phyloP scores from a whole-genome alignment of 2,113 vertebrate genomes.

The Arizona elegans region DNA sequence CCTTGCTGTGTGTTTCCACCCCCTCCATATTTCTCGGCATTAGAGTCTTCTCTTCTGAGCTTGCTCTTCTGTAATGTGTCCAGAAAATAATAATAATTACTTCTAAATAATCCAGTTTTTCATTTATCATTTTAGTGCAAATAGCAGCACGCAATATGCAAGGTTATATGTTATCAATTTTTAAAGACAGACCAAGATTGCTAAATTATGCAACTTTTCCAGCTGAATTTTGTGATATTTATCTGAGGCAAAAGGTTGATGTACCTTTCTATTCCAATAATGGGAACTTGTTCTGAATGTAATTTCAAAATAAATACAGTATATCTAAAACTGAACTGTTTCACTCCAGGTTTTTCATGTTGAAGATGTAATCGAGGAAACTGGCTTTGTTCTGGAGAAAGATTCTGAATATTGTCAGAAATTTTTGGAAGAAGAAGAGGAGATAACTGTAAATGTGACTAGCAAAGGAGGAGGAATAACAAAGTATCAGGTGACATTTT shows the following conservation, averaged over 20 bases:
- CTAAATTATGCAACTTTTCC: not conserved
- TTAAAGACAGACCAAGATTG: not conserved
- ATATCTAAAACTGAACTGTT: not conserved
- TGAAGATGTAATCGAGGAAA: slow-evolving; percentile 95
- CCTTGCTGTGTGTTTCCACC: not conserved
- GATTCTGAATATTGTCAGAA: slow-evolving; percentile 95
- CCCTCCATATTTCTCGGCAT: not conserved
- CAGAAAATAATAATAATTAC: not conserved
- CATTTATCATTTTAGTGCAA: not conserved
- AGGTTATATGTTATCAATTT: not conserved
- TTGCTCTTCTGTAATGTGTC: not conserved
- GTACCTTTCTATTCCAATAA: not conserved
- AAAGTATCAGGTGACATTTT: slow-evolving; percentile 76
- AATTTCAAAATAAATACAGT: not conserved
- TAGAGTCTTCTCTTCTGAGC: not conserved
- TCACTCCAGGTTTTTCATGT: slow-evolving; percentile 84
- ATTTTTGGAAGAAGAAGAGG: slow-evolving; percentile 93
- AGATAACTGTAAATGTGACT: slow-evolving; percentile 81
- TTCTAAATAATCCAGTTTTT: not conserved
- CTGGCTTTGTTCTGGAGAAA: slow-evolving; percentile 87
- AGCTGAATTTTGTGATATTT: not conserved
- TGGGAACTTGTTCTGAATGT: not conserved
- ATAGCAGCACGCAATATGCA: not conserved
- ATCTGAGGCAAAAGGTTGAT: not conserved
- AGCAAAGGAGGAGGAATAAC: slow-evolving; percentile 81